Evolutionary conservation across 2,113 vertebrate species (phyloP).

Genomic region (Amia ocellicauda): DNA sequence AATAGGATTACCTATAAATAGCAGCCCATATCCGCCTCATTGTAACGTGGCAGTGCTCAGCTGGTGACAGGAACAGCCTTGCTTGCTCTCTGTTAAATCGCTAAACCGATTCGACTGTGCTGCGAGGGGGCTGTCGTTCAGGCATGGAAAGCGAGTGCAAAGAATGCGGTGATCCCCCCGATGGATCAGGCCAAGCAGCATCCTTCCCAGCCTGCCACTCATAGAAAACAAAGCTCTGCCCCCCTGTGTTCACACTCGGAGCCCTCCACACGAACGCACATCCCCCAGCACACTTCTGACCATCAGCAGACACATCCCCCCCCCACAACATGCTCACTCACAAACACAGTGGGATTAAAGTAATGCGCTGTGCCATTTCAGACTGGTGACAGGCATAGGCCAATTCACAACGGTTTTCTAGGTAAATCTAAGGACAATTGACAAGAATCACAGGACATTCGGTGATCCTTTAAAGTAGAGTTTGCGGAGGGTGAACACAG

Average conservation of each 20-base stretch:
- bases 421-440: constrained; percentile 13
- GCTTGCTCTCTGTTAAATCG: constrained; percentile 9
- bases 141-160: not conserved
- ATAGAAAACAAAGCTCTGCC: not conserved
- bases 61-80: constrained; percentile 24
- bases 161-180: constrained; percentile 8
- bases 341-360: constrained; percentile 16
- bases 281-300: not conserved
- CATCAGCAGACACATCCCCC: not conserved
- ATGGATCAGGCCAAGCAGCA: not conserved
- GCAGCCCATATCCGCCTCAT: constrained; percentile 38
- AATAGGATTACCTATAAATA: constrained; percentile 58
- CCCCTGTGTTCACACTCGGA: not conserved
- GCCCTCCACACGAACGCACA: not conserved
- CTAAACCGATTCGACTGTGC: constrained; percentile 8
- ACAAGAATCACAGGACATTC: not conserved
- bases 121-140: not conserved
- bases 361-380: not conserved
- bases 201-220: not conserved
- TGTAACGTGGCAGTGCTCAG: constrained; percentile 30
- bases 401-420: constrained; percentile 3
- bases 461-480: constrained; percentile 8
- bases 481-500: no score
- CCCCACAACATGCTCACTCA: constrained; percentile 2
- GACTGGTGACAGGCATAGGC: not conserved